These are phyloP conservation scores for Neogobius melanostomus DNA, from an alignment of 2,113 vertebrate genomes.

Conservation along the genomic window DNA sequence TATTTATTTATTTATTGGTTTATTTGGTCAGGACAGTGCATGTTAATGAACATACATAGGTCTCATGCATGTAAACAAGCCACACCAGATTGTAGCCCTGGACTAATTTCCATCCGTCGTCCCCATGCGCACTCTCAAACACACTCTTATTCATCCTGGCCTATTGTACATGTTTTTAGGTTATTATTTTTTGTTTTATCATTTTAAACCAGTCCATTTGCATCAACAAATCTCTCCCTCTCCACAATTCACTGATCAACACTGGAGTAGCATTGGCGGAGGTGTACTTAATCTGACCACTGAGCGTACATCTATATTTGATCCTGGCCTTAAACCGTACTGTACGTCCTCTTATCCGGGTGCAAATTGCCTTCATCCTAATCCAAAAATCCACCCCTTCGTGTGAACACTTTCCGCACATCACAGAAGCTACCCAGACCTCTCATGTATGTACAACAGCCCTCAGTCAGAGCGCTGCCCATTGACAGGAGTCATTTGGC, in stretches of 20 bases:
- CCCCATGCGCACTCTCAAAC: no score
- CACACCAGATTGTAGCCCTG: no score
- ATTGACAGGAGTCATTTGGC: conserved; percentile 8
- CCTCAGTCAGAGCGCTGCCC: conserved; percentile 4
- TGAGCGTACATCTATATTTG: not conserved
- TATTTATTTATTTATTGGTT: no score
- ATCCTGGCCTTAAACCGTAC: not conserved
- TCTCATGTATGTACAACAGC: conserved; percentile 8
- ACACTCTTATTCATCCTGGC: not conserved
- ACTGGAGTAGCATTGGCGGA: no score
- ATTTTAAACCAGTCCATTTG: no score
- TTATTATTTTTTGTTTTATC: no score
- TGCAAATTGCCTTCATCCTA: not conserved
- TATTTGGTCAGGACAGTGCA: not conserved
- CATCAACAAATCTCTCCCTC: no score
- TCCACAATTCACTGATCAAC: no score
- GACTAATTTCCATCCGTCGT: no score
- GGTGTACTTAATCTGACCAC: no score
- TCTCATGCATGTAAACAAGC: no score
- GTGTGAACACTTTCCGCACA: conserved; percentile 12
- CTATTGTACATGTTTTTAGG: not conserved
- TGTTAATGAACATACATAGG: no score
- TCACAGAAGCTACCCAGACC: conserved; percentile 12
- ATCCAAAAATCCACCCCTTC: conserved; percentile 4
- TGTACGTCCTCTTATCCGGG: not conserved